Evolutionary conservation across 2,797 vertebrate species (phyloP), one percentile per base, ranked within the genome.

Genomic region (Myripristis murdjan): DNA sequence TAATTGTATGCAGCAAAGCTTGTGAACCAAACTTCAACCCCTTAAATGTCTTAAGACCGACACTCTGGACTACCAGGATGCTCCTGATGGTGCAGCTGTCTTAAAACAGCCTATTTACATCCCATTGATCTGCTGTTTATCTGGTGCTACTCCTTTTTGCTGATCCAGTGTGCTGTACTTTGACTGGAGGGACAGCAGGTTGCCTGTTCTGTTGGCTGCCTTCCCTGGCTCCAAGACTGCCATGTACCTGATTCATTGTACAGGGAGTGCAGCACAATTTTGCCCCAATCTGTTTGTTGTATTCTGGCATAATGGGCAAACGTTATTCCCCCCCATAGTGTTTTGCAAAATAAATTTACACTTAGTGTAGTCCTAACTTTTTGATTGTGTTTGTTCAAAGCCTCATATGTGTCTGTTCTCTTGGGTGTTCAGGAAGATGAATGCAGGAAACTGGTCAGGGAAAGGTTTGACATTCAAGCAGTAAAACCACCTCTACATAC

Each of bases 171-270:
- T 48, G 22, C 58, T 73, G 49, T 26, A 49, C 58, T 54, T 67
- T 60, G 70, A 48, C 74, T 66, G 35, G 11, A 58, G 46, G 55
- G 57, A 77, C 63, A 76, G 60, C 81, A 79, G 77, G 85, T 90
- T 70, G 79, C 77, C 77, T 85, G 75, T 46, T 76, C 61, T 70
- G 54, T 86, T 93, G 91, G 88, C 89, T 56, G 65, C 2, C 4
- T 57, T 86, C 72, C 68, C 60, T 71, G 71, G 85, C 47, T 64
- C 52, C 41, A 35, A 15, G 28, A 67, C 70, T 46, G 70, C 56
- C 77, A 64, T 63, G 48, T 63, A 64, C 75, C 60, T 64, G 57
- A 82, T 62, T 77, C 35, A 57, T 41, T 70, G 55, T 37, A 55
- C 49, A 74, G 70, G 65, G 39, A 72, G 53, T 41, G 75, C 67